phyloP scores from a whole-genome alignment of 2,113 vertebrate genomes.

The Serilophus lunatus region DNA sequence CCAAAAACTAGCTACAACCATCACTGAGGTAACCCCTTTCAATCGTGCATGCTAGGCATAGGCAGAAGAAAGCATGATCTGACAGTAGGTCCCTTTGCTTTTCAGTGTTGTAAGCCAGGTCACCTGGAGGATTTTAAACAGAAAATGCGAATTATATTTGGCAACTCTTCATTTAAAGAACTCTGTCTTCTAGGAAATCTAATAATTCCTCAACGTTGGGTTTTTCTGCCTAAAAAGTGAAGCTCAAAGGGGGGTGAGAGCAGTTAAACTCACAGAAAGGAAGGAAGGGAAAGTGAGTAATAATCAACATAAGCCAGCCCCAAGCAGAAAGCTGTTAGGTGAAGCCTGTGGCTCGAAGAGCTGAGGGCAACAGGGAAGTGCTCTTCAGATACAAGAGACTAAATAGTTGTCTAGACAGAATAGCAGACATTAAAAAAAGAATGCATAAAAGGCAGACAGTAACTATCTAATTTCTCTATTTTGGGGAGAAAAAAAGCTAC shows the following conservation, averaged over 20 bases:
- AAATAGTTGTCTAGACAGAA: conserved; percentile 44
- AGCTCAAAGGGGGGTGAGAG: not conserved
- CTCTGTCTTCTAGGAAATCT: not conserved
- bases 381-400: not conserved
- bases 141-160: not conserved
- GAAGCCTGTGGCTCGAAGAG: not conserved
- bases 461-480: conserved; percentile 49
- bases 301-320: not conserved
- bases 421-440: not conserved
- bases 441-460: not conserved
- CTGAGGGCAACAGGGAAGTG: not conserved
- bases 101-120: not conserved
- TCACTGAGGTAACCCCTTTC: not conserved
- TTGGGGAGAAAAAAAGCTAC: not conserved
- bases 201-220: fast-evolving
- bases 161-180: not conserved
- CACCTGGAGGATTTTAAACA: not conserved
- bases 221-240: not conserved
- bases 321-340: not conserved
- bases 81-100: not conserved
- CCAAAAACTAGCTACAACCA: not conserved
- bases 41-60: fast-evolving
- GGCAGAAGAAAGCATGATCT: not conserved
- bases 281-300: not conserved
- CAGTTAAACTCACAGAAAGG: not conserved